Evolutionary conservation across 2,797 vertebrate genomes (phyloP), one percentile per base, ranked within the genome.

Genomic region (Melanotaenia pygmaea): DNA sequence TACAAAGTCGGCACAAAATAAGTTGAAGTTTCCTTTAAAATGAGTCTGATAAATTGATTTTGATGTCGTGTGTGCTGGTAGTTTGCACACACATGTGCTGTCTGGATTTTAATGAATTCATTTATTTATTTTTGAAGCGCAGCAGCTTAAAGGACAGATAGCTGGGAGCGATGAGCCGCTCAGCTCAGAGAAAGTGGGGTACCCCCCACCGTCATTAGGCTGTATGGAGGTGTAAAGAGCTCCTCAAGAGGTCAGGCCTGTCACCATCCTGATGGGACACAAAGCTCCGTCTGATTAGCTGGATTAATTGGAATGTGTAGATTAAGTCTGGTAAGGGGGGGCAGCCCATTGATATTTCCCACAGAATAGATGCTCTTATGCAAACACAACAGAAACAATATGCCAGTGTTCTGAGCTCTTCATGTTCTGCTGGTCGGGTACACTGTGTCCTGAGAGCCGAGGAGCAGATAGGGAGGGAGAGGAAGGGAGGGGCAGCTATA

Each of bases 371-470:
- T 8, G 28, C 53, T 37, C 38, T 51, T 30, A 60, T 51, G 20
- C 62, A 11, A 18, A 51, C 37, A 43, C 64, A 53, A 67, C 45
- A 62, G 40, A 69, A 67, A 72, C 72, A 83, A 76, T 71, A 69
- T 73, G 79, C 40, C 62, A 77, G 69, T 67, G 80, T 64, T 64
- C 32, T 28, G 32, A 53, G 34, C 10, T 77, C 78, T 62, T 72
- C 64, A 75, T 79, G 82, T 72, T 79, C 63, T 59, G 37, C 37
- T 10, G 30, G 54, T 20, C 40, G 67, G 74, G 84, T 70, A 84
- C 84, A 87, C 65, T 13, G 61, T 82, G 81, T 88, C 32, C 84
- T 58, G 11, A 47, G 26, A 64, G 59, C 3, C 3, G 14, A 51
- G 16, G 16, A 22, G 32, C 13, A 20, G 69, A 24, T 13, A 20